Evolutionary conservation across 2,888 invertebrate species (phyloP), one percentile per base, ranked within the genome.

Genomic region (Oscheius onirici): DNA sequence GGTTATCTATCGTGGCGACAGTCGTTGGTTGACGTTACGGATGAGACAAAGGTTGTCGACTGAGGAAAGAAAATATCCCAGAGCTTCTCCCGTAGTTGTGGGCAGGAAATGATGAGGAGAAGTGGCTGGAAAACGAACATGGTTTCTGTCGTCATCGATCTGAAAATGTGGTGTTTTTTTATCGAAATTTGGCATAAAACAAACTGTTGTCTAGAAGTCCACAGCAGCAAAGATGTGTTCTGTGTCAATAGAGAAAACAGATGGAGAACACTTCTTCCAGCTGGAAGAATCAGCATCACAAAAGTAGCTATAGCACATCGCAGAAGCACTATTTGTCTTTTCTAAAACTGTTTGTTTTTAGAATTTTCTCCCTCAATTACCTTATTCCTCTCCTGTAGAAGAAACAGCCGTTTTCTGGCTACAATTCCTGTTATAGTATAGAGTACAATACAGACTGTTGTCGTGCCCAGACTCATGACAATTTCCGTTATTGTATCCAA

Each of bases 111-210:
- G 13, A 52, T 6, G 13, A 52, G 52, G 13, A 52, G 24, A 20
- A 52, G 3, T 5, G 52, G 52, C 13, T 52, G 52, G 22, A 52
- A 52, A 6, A 52, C 52, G 52, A 52, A 52, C 52, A 52, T 52
- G 22, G 22, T 13, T 22, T 52, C 52, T 13, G 52, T 52, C 0
- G 52, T 52, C 52, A 52, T 52, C 6, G 52, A 20, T 24, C 52
- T 52, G 22, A 52, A 52, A 17, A 13, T 13, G 5, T 8, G 3
- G 5, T 34, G 34, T 34, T 8, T 8, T 8, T 34, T 0, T 34
- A 6, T 34, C 0, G 22, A 52, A 52, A 3, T 22, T 22, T n/a
- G n/a, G n/a, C n/a, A n/a, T n/a, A n/a, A n/a, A n/a, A n/a, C n/a
- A n/a, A n/a, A 52, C 52, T 22, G 17, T 52, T 52, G 52, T 17